Evolutionary conservation across 2,888 invertebrate genomes (phyloP), one percentile per base, ranked within the genome.

Genomic region (Caenorhabditis doughertyi): DNA sequence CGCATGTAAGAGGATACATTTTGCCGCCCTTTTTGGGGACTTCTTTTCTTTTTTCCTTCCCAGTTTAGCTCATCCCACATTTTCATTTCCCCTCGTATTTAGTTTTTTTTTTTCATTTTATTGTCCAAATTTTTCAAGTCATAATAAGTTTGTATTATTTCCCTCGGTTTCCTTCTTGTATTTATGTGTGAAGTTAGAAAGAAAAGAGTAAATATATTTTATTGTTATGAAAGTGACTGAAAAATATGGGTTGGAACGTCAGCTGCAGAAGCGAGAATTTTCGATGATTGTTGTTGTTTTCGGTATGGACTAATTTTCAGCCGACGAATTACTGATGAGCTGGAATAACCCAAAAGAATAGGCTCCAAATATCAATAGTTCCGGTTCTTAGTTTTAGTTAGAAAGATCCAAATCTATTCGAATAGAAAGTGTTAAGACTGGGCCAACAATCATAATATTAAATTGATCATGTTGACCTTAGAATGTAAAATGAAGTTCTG

Each of bases 1-100:
- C 32, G 74, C 74, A 55, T 76, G 76, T 76, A 76, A 76, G 67
- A 68, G 76, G 76, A 76, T 76, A 76, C 68, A 60, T 76, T 76
- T 76, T 64, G 74, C 74, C 74, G 67, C 76, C 58, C 56, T 35
- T 68, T 68, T 76, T 67, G 32, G 44, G 65, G 56, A 32, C 32
- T 32, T 44, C 27, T 42, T 55, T 49, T 39, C 32, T 42, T 64
- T 35, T 53, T 67, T 53, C 3, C 42, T 53, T 64, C 35, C 67
- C 49, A 74, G 56, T 74, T 67, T 74, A 67, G 65, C 58, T 65
- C 65, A 64, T 74, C 58, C 21, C 51, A n/a, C 27, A 23, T 8
- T 74, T 47, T 47, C 25, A 39, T 16, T n/a, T n/a, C 18, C 32
- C 42, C 47, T 18, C 27, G 55, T 44, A 72, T 64, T 74, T 65